Conservation (phyloP, 2,888 invertebrate species). For the Orgyia antiqua region DNA sequence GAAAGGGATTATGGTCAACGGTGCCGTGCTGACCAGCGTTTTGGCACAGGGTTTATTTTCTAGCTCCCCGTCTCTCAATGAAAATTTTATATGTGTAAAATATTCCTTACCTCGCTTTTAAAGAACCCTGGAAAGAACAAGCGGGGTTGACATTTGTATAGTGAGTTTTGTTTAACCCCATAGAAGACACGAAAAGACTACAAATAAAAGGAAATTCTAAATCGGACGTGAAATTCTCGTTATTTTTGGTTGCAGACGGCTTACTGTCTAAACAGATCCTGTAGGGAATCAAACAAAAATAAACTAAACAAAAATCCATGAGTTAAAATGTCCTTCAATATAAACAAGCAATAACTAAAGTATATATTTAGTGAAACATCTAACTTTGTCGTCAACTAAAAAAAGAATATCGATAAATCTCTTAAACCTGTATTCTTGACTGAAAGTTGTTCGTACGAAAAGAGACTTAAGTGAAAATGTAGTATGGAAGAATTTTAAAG, state of each 20-base stretch:
- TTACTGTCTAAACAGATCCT: conserved; percentile 23
- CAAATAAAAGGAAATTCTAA: conserved; percentile 19
- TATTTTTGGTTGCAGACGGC: conserved; percentile 14
- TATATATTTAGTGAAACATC: conserved; percentile 43
- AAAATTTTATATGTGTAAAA: too few relatives aligned
- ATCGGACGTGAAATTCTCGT: conserved; percentile 9
- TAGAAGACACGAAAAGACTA: too few relatives aligned
- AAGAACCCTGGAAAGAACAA: too few relatives aligned
- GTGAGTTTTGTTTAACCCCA: too few relatives aligned
- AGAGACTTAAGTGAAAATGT: conserved; percentile 26
- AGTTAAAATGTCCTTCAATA: conserved; percentile 41
- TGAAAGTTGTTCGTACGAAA: conserved; percentile 24
- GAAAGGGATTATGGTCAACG: too few relatives aligned
- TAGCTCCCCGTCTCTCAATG: too few relatives aligned
- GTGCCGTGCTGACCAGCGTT: too few relatives aligned
- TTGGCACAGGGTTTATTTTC: too few relatives aligned
- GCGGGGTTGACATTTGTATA: too few relatives aligned
- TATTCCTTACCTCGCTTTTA: too few relatives aligned
- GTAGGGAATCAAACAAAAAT: conserved; percentile 25
- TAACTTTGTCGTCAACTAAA: conserved; percentile 60
- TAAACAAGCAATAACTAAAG: conserved; percentile 50
- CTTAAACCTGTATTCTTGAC: conserved; percentile 26
- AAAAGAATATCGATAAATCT: conserved; percentile 43
- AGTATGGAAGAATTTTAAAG: conserved; percentile 20
- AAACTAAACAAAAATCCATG: conserved; percentile 25